A percentile compares a stretch with the other conserved stretches of the same genome.
phyloP scores from a whole-genome alignment of 1,140 invertebrate species.

The Druon quercuslanigerum region DNA sequence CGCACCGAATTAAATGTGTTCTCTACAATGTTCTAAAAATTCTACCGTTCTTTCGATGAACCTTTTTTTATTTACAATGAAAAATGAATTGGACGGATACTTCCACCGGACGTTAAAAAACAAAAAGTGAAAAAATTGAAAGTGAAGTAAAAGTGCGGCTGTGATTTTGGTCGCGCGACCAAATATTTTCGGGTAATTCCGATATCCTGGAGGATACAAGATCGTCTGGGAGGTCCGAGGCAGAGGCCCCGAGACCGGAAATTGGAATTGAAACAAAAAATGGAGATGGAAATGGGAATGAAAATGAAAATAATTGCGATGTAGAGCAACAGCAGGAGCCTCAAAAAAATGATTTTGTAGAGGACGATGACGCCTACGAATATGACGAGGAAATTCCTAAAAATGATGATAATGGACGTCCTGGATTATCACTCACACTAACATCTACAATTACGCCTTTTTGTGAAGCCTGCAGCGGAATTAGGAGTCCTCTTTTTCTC shows the following conservation, averaged over 20 bases:
- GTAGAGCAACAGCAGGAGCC: constrained; percentile 31
- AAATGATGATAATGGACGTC: constrained; percentile 47
- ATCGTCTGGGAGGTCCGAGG: constrained; percentile 47
- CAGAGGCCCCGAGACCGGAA: constrained; percentile 37
- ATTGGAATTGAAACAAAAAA: constrained; percentile 29
- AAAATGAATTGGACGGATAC: not conserved
- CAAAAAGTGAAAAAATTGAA: not conserved
- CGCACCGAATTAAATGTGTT: no score
- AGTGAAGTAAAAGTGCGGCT: not conserved
- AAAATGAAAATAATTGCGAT: constrained; percentile 33
- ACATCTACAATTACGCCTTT: constrained; percentile 31
- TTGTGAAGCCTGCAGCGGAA: constrained; percentile 29
- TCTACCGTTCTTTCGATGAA: not conserved
- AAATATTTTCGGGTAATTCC: not conserved
- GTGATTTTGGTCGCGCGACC: not conserved
- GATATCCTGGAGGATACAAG: constrained; percentile 47
- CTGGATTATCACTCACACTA: constrained; percentile 37
- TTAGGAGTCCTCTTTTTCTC: constrained; percentile 64
- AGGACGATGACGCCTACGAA: constrained; percentile 75
- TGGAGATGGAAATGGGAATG: constrained; percentile 6
- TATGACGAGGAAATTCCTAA: constrained; percentile 75
- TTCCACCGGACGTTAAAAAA: not conserved
- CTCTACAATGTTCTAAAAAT: not conserved
- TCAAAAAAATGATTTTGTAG: constrained; percentile 27
- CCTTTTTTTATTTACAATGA: not conserved